Conservation (phyloP, 2,797 vertebrate genomes). For the Vultur gryphus region DNA sequence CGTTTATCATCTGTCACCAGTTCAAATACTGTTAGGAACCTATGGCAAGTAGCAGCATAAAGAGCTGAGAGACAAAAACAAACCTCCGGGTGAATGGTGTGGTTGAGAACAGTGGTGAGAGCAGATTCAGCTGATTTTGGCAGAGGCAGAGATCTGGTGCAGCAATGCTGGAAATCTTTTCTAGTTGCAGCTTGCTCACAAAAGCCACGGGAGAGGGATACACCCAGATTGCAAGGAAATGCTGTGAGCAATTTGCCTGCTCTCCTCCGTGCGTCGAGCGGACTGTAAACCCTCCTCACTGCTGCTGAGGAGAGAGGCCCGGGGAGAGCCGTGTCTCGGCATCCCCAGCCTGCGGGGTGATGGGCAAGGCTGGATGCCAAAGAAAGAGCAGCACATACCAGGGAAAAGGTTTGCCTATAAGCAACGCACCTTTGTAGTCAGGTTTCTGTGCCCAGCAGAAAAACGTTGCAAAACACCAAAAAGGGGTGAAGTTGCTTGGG, state of each 20-base stretch:
- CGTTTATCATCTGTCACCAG: background rate
- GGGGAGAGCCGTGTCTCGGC: rapidly evolving
- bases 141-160: background rate
- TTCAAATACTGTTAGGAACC: background rate
- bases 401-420: background rate
- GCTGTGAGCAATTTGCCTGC: background rate
- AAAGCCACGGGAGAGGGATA: background rate
- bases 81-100: background rate
- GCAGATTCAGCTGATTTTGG: background rate
- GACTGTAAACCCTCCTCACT: background rate
- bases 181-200: background rate
- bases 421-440: background rate
- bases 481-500: background rate
- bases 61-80: background rate
- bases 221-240: background rate
- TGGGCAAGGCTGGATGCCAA: background rate
- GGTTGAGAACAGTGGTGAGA: background rate
- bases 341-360: rapidly evolving
- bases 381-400: rapidly evolving
- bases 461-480: background rate
- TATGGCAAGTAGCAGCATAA: background rate
- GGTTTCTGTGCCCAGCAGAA: background rate
- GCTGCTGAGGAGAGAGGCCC: background rate
- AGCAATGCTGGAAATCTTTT: background rate
- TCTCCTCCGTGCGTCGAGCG: rapidly evolving